Evolutionary conservation across 1,140 invertebrate genomes (phyloP), one percentile per base, ranked within the genome.

Genomic region (Leptinotarsa defecta): DNA sequence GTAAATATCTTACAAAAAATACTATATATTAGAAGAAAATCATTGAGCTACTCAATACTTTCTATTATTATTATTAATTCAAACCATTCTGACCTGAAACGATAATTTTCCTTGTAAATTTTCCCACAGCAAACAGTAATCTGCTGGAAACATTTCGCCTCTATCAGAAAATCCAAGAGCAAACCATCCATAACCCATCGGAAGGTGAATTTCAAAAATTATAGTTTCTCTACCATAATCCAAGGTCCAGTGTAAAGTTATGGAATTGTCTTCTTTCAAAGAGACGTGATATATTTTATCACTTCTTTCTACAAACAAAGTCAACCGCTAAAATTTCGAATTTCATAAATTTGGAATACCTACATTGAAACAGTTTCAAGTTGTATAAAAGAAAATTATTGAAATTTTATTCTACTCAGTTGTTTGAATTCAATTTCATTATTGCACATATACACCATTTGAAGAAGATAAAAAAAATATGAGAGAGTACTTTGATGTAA

Each of bases 111-210:
- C 88, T 76, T 89, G 90, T 87, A 90, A 91, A 82, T 94, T 91
- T 4, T 88, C 87, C 92, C 93, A 95, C 48, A 96, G 88, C 13
- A 98, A 85, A 80, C 95, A 97, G 75, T 95, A 91, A 88, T 98
- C 97, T 2, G 95, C 94, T 61, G 91, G 90, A 43, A 88, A 89
- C 0, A 90, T 73, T 57, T 93, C 88, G 4, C 97, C 97, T 78
- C 95, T 92, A 83, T 97, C 91, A 0, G 97, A 98, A 87, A 98
- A 98, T 48, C 97, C 97, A 68, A 98, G 82, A 3, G 94, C 94
- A 77, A 97, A 91, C 94, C 94, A 96, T 22, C 86, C 85, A 22
- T 86, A 84, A 20, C 86, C 81, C 0, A 82, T 81, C 4, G 85
- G 78, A 72, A 86, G 86, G 77, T 90, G 89, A n/a, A 90, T 83